Conservation (phyloP, 2,888 invertebrate genomes). For the Drosophila mimica region DNA sequence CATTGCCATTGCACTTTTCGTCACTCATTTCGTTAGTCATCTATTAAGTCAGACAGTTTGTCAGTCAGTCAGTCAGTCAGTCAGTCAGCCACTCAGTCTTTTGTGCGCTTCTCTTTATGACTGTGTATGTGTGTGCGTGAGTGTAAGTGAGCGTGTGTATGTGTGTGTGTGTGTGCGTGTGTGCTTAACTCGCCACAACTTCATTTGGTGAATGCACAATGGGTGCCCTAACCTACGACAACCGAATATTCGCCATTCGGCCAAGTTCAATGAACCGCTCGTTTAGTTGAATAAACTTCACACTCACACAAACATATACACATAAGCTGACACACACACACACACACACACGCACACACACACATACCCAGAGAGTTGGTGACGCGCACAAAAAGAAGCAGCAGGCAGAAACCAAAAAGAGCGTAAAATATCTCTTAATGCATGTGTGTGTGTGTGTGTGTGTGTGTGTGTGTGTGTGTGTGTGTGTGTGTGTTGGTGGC, state of each 20-base stretch:
- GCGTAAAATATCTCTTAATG: slow-evolving; percentile 64
- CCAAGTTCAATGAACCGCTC: slow-evolving; percentile 82
- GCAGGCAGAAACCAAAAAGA: slow-evolving; percentile 65
- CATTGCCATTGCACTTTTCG: slow-evolving; percentile 72
- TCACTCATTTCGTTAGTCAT: slow-evolving; percentile 64
- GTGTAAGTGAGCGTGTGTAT: slow-evolving; percentile 9
- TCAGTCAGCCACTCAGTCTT: slow-evolving; percentile 49
- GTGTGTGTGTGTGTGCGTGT: slow-evolving; percentile 23
- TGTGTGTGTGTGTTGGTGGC: slow-evolving; percentile 49
- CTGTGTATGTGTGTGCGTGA: slow-evolving; percentile 13
- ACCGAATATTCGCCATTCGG: slow-evolving; percentile 82
- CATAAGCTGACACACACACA: slow-evolving; percentile 6
- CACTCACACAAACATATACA: slow-evolving; percentile 31
- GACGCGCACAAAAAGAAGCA: slow-evolving; percentile 71
- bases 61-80: slow-evolving; percentile 43
- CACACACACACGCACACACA: slow-evolving; percentile 17
- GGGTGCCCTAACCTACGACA: slow-evolving; percentile 79
- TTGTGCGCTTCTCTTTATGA: slow-evolving; percentile 39
- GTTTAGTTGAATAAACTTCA: slow-evolving; percentile 81
- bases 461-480: slow-evolving; percentile 32
- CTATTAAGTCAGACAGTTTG: slow-evolving; percentile 42
- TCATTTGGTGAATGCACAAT: slow-evolving; percentile 80
- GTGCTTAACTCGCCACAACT: slow-evolving; percentile 77
- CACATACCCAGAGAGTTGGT: slow-evolving; percentile 46
- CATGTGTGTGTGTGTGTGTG: slow-evolving; percentile 34